Conservation (phyloP, 92 coral and sea anemone species). For the Porites divaricata region DNA sequence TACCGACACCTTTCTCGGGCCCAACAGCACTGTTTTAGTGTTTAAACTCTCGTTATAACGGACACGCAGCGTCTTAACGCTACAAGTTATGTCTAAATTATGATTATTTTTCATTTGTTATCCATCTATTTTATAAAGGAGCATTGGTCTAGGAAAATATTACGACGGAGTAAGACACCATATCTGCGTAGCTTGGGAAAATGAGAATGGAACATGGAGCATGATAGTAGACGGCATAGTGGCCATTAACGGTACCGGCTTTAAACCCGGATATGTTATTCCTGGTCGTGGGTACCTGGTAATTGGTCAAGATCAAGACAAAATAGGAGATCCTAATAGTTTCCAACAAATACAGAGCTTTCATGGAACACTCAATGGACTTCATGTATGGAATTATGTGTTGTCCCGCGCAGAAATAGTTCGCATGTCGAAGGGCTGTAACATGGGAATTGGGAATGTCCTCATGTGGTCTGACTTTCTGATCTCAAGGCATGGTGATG, state of each 20-base stretch:
- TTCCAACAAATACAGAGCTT: background rate
- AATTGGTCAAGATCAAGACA: slow-evolving; percentile 31
- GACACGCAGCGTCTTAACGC: too few species aligned
- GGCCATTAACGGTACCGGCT: background rate
- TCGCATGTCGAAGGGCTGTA: slow-evolving; percentile 14
- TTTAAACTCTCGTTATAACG: too few species aligned
- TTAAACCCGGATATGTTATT: background rate
- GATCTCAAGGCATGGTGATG: background rate
- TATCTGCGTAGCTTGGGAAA: slow-evolving; percentile 4
- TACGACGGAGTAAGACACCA: slow-evolving; percentile 10
- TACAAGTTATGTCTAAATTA: too few species aligned
- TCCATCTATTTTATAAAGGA: background rate
- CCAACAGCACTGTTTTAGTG: too few species aligned
- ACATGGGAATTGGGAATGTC: background rate
- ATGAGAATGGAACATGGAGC: background rate
- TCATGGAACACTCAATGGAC: slow-evolving; percentile 23
- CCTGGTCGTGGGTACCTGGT: background rate
- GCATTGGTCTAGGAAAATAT: background rate
- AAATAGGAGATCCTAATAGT: background rate
- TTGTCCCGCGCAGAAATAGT: background rate
- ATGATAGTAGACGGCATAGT: background rate
- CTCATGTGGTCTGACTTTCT: slow-evolving; percentile 16
- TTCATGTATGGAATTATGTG: slow-evolving; percentile 12
- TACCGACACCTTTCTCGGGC: too few species aligned
- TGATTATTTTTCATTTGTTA: background rate